A percentile compares a stretch with the other conserved stretches of the same genome.
Conservation (phyloP, 2,113 vertebrate genomes). For the Erythrolamprus reginae region DNA sequence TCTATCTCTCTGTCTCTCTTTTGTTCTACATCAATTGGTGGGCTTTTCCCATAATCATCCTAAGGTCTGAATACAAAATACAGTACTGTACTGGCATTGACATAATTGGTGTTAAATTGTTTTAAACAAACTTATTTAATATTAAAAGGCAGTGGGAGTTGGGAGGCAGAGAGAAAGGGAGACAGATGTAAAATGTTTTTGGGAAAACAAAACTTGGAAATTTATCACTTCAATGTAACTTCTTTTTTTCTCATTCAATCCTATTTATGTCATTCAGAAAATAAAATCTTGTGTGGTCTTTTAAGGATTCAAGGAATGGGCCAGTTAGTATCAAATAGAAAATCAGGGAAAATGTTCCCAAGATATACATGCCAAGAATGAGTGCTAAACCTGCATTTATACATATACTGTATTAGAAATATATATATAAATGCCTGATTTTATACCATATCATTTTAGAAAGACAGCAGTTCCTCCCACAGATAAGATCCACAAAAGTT, state of each 20-base stretch:
- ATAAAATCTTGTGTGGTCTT: slow-evolving; percentile 41
- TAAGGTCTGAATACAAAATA: not conserved
- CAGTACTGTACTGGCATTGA: too few relatives aligned
- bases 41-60: not conserved
- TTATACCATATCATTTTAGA: slow-evolving; percentile 59
- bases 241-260: slow-evolving; percentile 26
- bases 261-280: slow-evolving; percentile 22
- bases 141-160: not conserved
- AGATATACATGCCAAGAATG: slow-evolving; percentile 45
- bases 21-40: not conserved
- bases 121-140: slow-evolving; percentile 9
- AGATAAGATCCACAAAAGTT: slow-evolving; percentile 48
- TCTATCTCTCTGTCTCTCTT: too few relatives aligned
- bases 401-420: too few relatives aligned
- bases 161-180: accelerated
- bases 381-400: slow-evolving; percentile 54
- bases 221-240: slow-evolving; percentile 22
- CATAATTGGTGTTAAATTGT: not conserved
- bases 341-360: slow-evolving; percentile 39
- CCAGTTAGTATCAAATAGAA: slow-evolving; percentile 50
- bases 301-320: slow-evolving; percentile 55
- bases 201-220: not conserved
- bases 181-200: not conserved
- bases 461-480: slow-evolving; percentile 58
- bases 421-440: slow-evolving; percentile 41